Conservation (phyloP, 2,797 vertebrate genomes). For the Cryptoprocta ferox region DNA sequence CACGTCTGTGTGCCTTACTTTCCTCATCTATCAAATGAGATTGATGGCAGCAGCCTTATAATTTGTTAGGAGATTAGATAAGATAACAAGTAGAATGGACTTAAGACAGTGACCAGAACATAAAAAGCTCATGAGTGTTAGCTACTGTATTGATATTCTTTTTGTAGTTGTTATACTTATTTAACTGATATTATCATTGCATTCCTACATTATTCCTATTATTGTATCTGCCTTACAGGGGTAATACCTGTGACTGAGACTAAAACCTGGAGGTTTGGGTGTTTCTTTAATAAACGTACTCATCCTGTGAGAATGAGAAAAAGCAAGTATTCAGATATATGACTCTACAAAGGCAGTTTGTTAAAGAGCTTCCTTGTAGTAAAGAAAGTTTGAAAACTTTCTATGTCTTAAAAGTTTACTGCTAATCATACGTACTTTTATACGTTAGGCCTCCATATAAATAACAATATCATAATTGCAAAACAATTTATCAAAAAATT, state of each 20-base stretch:
- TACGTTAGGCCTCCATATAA: background rate
- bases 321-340: background rate
- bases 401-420: background rate
- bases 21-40: background rate
- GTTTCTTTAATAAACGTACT: background rate
- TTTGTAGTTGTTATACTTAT: background rate
- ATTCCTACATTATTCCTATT: background rate
- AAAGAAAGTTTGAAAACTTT: background rate
- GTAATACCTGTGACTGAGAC: background rate
- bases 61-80: background rate
- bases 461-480: background rate
- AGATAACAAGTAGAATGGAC: background rate
- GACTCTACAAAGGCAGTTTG: background rate
- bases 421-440: background rate
- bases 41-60: background rate
- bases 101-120: background rate
- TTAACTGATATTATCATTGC: constrained; percentile 5
- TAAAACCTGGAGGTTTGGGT: background rate
- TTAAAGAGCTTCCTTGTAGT: background rate
- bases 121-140: background rate
- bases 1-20: background rate
- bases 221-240: background rate
- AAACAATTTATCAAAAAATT: background rate
- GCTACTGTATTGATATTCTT: background rate
- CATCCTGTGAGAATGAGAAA: background rate